These are phyloP conservation scores for Eupristina koningsbergeri DNA, from an alignment of 1,140 invertebrate species.

Conservation along the genomic window DNA sequence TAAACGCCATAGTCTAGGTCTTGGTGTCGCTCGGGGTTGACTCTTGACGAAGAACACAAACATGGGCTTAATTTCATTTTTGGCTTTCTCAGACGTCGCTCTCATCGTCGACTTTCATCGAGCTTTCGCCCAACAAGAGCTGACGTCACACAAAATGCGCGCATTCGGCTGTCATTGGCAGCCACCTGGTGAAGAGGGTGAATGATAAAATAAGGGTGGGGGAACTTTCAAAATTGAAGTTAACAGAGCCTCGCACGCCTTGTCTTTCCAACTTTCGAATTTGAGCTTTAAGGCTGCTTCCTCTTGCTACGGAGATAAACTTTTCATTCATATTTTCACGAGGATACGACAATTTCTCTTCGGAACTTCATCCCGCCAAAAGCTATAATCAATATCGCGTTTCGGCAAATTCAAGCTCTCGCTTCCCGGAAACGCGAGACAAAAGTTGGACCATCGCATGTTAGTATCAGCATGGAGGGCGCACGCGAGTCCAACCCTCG, in stretches of 20 bases:
- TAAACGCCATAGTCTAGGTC: not conserved
- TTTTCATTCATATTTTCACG: not conserved
- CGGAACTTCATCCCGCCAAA: not conserved
- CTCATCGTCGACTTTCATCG: conserved; percentile 11
- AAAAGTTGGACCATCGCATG: no score
- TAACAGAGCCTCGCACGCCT: conserved; percentile 41
- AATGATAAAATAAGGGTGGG: no score
- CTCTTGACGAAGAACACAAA: not conserved
- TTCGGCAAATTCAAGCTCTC: conserved; percentile 29
- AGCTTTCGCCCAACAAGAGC: conserved; percentile 16
- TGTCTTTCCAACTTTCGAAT: conserved; percentile 42
- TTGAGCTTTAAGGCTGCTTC: conserved; percentile 27
- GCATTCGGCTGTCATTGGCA: not conserved
- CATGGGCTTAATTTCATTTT: conserved; percentile 33
- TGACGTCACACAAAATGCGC: not conserved
- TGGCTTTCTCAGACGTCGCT: not conserved
- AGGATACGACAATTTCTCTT: conserved; percentile 21
- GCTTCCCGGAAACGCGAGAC: not conserved
- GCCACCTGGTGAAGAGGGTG: not conserved
- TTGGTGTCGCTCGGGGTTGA: not conserved
- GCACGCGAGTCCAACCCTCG: no score
- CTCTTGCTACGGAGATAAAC: not conserved
- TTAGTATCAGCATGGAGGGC: no score
- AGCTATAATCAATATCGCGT: conserved; percentile 28
- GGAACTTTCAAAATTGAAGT: conserved; percentile 43